Conservation (phyloP, 2,888 invertebrate species). For the Eilema depressum region DNA sequence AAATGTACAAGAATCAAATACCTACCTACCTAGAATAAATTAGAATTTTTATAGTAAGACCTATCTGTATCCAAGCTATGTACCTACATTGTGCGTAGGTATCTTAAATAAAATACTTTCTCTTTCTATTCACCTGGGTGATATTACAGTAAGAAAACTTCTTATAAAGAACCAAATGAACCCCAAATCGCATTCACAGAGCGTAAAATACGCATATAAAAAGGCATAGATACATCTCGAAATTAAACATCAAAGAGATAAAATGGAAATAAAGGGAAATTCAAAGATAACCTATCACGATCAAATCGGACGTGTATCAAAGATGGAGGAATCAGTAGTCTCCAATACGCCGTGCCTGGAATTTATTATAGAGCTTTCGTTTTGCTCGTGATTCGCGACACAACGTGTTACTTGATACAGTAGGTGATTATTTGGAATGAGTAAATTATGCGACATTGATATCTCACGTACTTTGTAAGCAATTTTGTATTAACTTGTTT, state of each 20-base stretch:
- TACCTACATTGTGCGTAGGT: too few species aligned
- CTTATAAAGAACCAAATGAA: background rate
- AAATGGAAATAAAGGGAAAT: slow-evolving; percentile 21
- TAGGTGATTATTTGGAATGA: slow-evolving; percentile 3
- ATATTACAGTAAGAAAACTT: background rate
- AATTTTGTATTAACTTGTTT: background rate
- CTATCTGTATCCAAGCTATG: too few species aligned
- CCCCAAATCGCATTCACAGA: background rate
- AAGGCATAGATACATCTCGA: slow-evolving; percentile 9
- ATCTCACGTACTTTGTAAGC: background rate
- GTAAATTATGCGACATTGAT: background rate
- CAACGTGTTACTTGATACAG: slow-evolving; percentile 5
- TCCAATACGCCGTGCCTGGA: slow-evolving; percentile 37
- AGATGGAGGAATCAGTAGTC: slow-evolving; percentile 35
- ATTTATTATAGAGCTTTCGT: slow-evolving; percentile 33
- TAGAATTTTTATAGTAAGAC: too few species aligned
- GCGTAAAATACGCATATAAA: background rate
- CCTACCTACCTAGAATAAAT: too few species aligned
- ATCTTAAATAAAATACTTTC: too few species aligned
- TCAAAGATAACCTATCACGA: slow-evolving; percentile 27
- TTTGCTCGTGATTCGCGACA: slow-evolving; percentile 7
- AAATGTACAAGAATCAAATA: too few species aligned
- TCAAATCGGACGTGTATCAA: slow-evolving; percentile 22
- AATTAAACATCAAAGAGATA: slow-evolving; percentile 21
- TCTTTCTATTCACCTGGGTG: too few species aligned